Evolutionary conservation across 2,113 vertebrate species (phyloP).

Genomic region (Mustela lutreola): DNA sequence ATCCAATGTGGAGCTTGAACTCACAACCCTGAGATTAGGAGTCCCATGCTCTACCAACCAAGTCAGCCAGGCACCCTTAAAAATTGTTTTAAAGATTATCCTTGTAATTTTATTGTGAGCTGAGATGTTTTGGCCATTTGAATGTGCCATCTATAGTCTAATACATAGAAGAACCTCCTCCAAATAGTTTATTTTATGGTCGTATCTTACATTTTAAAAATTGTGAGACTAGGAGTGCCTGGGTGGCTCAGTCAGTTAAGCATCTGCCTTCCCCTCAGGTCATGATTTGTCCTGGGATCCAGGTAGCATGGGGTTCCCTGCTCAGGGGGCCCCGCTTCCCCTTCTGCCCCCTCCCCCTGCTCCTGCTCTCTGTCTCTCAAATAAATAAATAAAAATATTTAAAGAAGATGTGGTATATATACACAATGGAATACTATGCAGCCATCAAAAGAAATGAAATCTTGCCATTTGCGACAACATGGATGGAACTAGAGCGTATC

Average conservation of each 20-base stretch:
- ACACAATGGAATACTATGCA: too few relatives aligned
- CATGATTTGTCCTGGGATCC: not conserved
- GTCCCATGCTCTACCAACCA: not conserved
- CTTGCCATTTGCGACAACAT: too few relatives aligned
- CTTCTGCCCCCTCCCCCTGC: not conserved
- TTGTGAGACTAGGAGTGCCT: not conserved
- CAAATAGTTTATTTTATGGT: not conserved
- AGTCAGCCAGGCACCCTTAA: not conserved
- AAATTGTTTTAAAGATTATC: not conserved
- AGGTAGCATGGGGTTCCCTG: not conserved
- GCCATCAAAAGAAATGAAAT: too few relatives aligned
- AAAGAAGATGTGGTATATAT: too few relatives aligned
- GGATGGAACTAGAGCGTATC: too few relatives aligned
- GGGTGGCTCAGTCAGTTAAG: not conserved
- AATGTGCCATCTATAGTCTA: not conserved
- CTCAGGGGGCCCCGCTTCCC: not conserved
- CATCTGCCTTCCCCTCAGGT: not conserved
- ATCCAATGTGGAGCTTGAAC: not conserved
- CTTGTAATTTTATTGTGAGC: not conserved
- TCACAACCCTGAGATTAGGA: not conserved
- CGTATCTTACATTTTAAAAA: not conserved
- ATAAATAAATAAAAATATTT: not conserved
- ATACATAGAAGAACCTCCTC: not conserved
- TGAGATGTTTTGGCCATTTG: not conserved
- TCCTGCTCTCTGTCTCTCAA: not conserved